A percentile compares a stretch with the other conserved stretches of the same genome.
Conservation (phyloP, 2,113 vertebrate genomes). For the Barbus barbus region DNA sequence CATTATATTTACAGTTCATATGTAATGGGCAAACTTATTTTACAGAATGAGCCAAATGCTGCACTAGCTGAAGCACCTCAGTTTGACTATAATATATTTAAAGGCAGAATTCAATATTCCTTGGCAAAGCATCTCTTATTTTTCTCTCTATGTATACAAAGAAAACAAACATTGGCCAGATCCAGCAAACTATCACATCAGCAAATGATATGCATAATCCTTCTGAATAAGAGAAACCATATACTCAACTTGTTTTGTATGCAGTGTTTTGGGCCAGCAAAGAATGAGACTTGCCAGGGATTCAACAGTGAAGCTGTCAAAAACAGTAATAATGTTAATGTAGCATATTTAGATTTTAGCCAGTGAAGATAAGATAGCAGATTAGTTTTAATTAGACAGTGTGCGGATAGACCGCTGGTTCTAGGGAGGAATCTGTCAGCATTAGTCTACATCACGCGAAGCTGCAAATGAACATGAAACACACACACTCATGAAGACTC, state of each 20-base stretch:
- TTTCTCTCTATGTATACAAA: neutral
- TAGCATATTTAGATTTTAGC: conserved; percentile 63
- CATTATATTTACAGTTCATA: neutral
- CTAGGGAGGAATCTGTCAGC: conserved; percentile 69
- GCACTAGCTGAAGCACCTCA: conserved; percentile 4
- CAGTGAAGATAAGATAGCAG: conserved; percentile 63
- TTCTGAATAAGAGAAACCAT: neutral
- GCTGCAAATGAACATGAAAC: conserved; percentile 53
- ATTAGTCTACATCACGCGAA: conserved; percentile 66
- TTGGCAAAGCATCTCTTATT: neutral
- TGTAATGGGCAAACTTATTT: neutral
- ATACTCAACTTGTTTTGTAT: neutral
- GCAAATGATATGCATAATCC: neutral
- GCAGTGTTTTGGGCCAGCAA: neutral
- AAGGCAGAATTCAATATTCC: conserved; percentile 40
- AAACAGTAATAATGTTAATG: conserved; percentile 60
- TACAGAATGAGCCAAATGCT: neutral
- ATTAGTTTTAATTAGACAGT: conserved; percentile 78
- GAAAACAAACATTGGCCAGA: neutral
- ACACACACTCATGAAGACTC: conserved; percentile 15
- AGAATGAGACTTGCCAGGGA: neutral
- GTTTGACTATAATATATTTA: conserved; percentile 63
- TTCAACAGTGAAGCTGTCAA: conserved; percentile 24
- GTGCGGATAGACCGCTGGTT: conserved; percentile 76
- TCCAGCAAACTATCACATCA: neutral